A percentile compares a stretch with the other conserved stretches of the same genome.
Evolutionary conservation across 1,140 invertebrate species (phyloP).

Genomic region (Drosophila auraria): DNA sequence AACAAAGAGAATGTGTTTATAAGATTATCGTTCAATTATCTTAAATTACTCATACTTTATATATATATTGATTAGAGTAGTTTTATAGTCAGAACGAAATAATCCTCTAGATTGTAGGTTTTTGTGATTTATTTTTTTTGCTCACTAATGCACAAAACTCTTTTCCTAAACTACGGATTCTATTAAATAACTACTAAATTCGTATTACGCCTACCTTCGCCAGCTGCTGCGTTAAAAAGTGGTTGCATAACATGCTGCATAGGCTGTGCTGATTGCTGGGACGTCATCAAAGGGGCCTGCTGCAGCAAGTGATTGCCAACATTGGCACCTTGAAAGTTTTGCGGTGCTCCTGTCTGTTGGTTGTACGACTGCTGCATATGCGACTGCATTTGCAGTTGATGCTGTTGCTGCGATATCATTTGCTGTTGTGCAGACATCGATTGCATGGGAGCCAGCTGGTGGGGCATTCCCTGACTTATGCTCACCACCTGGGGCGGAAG

Average conservation of each 20-base stretch:
- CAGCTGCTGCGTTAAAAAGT: constrained; percentile 61
- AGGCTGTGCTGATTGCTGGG: constrained; percentile 60
- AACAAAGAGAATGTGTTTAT: too few relatives aligned
- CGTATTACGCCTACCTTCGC: constrained; percentile 50
- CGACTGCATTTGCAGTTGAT: constrained; percentile 59
- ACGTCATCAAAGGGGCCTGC: constrained; percentile 61
- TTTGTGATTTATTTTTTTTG: too few relatives aligned
- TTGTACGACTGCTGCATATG: constrained; percentile 65
- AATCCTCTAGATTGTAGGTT: too few relatives aligned
- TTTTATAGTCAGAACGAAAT: too few relatives aligned
- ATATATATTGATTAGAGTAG: too few relatives aligned
- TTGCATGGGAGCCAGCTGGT: constrained; percentile 55
- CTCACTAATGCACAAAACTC: too few relatives aligned
- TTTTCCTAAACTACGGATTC: too few relatives aligned
- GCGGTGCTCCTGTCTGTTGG: constrained; percentile 56
- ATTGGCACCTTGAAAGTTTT: constrained; percentile 49
- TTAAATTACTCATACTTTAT: too few relatives aligned
- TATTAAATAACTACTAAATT: not conserved
- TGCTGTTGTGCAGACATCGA: constrained; percentile 64
- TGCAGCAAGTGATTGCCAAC: constrained; percentile 62
- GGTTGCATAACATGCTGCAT: constrained; percentile 74
- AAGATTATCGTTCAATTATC: too few relatives aligned
- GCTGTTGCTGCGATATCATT: constrained; percentile 61
- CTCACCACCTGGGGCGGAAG: constrained; percentile 43
- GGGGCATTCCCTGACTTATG: constrained; percentile 48